Evolutionary conservation across 2,113 vertebrate genomes (phyloP), one percentile per base, ranked within the genome.

Genomic region (Apeltes quadracus): DNA sequence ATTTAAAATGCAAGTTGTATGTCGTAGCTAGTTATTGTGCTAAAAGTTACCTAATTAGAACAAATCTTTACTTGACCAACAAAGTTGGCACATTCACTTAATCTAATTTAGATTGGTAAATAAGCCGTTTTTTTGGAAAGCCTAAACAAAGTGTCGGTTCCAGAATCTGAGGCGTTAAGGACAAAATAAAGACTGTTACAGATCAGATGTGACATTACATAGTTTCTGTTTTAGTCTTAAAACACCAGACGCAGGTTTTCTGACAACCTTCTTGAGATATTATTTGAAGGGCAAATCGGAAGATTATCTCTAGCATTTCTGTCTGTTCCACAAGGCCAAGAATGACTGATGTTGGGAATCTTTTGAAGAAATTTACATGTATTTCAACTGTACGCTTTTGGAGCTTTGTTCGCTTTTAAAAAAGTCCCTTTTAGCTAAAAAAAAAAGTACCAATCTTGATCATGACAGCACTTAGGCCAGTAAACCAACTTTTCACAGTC

Each of bases 281-380:
- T 43, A 12, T 50, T 10, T 50, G 23, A 79, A 77, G 57, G 58
- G 7, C 59, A 65, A 64, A 83, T 51, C 9, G 43, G 34, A 81
- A 81, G 56, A 12, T 20, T 18, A 7, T 59, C 66, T 71, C 23
- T 14, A 11, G 23, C 57, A 20, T 18, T 55, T 70, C 44, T 61
- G 22, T 36, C 61, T 59, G 32, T 64, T 39, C 38, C 59, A 58
- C n/a, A 15, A 22, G 51, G 22, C 71, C 48, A 44, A 13, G 53
- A 61, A 53, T 41, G 0, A 43, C 14, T 29, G 1, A 29, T 38
- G n/a, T 38, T 41, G 34, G 18, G 8, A 34, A 44, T 53, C 2
- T 69, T n/a, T 29, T 22, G 2, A 11, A 32, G 27, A 56, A 22
- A 54, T 46, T 39, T 10, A 53, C 29, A 25, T 18, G 22, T 48